Conservation (phyloP, 1,140 invertebrate genomes). For the Temnothorax nylanderi region DNA sequence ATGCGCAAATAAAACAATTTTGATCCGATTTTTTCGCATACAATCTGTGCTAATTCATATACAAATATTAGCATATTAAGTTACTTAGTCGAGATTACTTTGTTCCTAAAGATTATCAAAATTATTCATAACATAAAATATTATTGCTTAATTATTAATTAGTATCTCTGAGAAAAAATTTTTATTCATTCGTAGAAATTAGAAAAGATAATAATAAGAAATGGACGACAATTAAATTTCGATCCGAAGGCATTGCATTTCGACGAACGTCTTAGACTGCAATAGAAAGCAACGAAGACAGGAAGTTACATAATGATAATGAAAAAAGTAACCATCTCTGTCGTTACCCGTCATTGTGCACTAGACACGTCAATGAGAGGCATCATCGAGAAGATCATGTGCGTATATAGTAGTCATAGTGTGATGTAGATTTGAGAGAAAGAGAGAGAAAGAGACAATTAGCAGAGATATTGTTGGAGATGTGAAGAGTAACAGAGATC, state of each 20-base stretch:
- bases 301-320: slow-evolving; percentile 9
- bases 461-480: slow-evolving; percentile 42
- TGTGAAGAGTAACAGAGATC: slow-evolving; percentile 31
- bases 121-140: background rate
- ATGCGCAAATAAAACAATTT: background rate
- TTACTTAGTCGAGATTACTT: background rate
- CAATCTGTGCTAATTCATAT: background rate
- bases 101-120: background rate
- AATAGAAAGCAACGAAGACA: slow-evolving; percentile 22
- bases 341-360: slow-evolving; percentile 33
- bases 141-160: background rate
- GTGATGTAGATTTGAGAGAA: slow-evolving; percentile 37
- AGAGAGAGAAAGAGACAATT: slow-evolving; percentile 58
- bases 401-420: slow-evolving; percentile 23
- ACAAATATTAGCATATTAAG: background rate
- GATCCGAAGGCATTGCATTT: slow-evolving; percentile 14
- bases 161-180: background rate
- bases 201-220: background rate
- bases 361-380: slow-evolving; percentile 47
- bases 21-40: background rate
- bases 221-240: background rate
- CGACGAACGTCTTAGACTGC: background rate
- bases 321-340: slow-evolving; percentile 4
- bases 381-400: slow-evolving; percentile 52
- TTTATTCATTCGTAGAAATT: background rate